These are phyloP conservation scores for Ahaetulla prasina DNA, from an alignment of 2,113 vertebrate genomes.

Conservation along the genomic window DNA sequence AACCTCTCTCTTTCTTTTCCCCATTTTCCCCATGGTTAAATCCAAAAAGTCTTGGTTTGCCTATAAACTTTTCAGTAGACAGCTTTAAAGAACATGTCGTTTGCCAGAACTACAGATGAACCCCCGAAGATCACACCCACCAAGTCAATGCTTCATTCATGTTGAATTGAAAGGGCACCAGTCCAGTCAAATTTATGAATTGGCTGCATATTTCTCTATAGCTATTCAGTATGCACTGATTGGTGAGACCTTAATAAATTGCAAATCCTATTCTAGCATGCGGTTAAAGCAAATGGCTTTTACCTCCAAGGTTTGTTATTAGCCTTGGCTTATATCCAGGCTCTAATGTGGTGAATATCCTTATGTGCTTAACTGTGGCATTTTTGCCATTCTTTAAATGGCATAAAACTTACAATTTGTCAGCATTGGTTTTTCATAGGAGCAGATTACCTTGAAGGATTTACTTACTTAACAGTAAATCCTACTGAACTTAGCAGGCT, in stretches of 20 bases:
- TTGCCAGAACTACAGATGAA: neutral
- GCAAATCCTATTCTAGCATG: neutral
- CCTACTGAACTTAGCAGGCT: neutral
- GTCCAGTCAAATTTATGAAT: neutral
- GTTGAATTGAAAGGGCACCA: neutral
- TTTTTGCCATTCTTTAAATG: neutral
- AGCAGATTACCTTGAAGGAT: neutral
- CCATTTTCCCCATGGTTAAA: neutral
- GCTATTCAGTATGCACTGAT: neutral
- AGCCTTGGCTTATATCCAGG: neutral
- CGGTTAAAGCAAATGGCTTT: neutral
- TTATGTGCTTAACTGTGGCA: neutral
- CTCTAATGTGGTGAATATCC: neutral
- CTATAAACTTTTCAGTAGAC: neutral
- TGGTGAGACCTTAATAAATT: neutral
- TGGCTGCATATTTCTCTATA: neutral
- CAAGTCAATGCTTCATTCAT: neutral
- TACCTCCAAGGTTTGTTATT: neutral
- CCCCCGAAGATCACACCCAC: neutral
- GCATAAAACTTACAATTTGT: neutral
- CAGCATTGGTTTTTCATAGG: neutral
- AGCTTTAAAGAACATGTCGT: neutral
- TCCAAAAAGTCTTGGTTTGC: neutral
- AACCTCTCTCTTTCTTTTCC: neutral
- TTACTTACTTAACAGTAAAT: neutral